phyloP scores from a whole-genome alignment of 1,140 invertebrate species.

The Atta texana region DNA sequence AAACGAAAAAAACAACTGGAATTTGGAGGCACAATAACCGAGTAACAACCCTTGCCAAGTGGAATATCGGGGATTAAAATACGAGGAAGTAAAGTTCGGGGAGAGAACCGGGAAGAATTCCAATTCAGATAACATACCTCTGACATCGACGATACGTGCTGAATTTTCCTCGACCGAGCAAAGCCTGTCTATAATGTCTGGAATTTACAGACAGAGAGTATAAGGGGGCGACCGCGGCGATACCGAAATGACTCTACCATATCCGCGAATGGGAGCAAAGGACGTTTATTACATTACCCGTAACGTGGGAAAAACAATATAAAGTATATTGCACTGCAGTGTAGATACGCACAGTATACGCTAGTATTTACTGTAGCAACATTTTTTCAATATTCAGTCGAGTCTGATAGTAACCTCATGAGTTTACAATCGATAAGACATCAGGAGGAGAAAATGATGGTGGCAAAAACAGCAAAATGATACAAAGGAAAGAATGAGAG shows the following conservation, averaged over 20 bases:
- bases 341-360: constrained; percentile 11
- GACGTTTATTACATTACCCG: constrained; percentile 52
- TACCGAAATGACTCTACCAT: constrained; percentile 42
- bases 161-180: constrained; percentile 48
- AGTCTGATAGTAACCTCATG: constrained; percentile 60
- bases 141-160: constrained; percentile 60
- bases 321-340: constrained; percentile 6
- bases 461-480: constrained; percentile 50
- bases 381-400: constrained; percentile 50
- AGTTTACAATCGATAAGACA: constrained; percentile 75
- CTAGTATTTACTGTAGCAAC: constrained; percentile 25
- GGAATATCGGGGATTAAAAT: constrained; percentile 62
- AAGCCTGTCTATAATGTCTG: constrained; percentile 58
- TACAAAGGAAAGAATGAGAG: constrained; percentile 34
- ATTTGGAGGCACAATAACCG: constrained; percentile 63
- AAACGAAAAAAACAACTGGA: constrained; percentile 51
- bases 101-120: constrained; percentile 60
- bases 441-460: constrained; percentile 48
- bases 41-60: constrained; percentile 63
- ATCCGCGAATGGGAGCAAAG: constrained; percentile 48
- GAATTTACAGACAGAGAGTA: constrained; percentile 56
- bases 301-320: constrained; percentile 59
- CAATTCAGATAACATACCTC: constrained; percentile 60
- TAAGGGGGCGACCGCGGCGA: constrained; percentile 29
- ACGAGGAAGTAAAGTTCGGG: constrained; percentile 56